Evolutionary conservation across 2,113 vertebrate genomes (phyloP).

Genomic region (Mobula hypostoma): DNA sequence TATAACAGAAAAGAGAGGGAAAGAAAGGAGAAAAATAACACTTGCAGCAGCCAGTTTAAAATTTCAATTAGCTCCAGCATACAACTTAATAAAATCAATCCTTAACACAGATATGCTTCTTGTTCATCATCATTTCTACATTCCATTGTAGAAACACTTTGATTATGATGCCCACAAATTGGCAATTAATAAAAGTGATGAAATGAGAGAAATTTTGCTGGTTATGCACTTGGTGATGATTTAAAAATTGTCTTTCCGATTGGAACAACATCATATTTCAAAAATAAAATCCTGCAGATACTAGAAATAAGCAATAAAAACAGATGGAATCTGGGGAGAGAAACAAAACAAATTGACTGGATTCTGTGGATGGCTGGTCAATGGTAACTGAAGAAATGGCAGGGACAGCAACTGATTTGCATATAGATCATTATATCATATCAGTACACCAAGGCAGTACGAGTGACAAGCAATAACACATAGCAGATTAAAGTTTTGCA

Average conservation of each 20-base stretch:
- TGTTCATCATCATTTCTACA: neutral
- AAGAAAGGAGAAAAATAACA: neutral
- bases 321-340: no score
- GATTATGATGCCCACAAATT: neutral
- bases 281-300: no score
- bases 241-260: neutral
- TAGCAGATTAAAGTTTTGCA: no score
- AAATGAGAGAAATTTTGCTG: neutral
- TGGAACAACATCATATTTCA: neutral
- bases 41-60: neutral
- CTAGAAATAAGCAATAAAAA: no score
- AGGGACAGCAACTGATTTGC: no score
- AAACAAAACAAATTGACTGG: no score
- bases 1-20: neutral
- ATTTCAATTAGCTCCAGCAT: neutral
- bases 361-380: no score
- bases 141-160: neutral
- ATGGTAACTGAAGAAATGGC: no score
- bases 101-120: neutral
- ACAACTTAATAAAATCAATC: neutral
- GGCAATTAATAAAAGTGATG: neutral
- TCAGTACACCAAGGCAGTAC: no score
- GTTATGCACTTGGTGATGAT: neutral
- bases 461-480: no score
- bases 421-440: no score